Conservation (phyloP, 2,888 invertebrate species). For the Drosophila imparisetae region DNA sequence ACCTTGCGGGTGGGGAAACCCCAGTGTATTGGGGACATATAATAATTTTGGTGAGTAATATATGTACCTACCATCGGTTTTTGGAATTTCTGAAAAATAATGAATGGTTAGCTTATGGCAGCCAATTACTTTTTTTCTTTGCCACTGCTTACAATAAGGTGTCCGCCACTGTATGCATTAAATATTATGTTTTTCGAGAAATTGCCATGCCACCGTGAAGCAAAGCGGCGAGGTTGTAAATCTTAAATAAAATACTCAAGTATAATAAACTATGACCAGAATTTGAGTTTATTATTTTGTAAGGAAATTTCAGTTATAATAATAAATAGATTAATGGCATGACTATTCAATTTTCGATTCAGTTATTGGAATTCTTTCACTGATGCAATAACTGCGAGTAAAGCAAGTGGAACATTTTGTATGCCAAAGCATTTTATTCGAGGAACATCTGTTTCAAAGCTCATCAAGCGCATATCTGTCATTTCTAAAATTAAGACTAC, state of each 20-base stretch:
- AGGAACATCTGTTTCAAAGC: neutral
- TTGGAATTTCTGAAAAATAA: too few species aligned
- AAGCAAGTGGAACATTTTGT: neutral
- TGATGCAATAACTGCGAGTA: neutral
- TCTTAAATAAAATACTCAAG: slow-evolving; percentile 26
- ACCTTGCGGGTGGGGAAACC: too few species aligned
- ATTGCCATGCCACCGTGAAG: slow-evolving; percentile 13
- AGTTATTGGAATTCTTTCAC: neutral
- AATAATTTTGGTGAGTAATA: too few species aligned
- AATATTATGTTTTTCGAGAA: slow-evolving; percentile 14
- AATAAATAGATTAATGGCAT: slow-evolving; percentile 9
- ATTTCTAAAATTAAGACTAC: neutral
- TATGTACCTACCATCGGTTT: too few species aligned
- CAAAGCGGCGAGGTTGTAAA: slow-evolving; percentile 26
- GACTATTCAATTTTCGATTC: neutral
- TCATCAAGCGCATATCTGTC: neutral
- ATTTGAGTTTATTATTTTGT: slow-evolving; percentile 3
- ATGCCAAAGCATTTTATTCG: neutral
- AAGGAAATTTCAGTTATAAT: slow-evolving; percentile 1
- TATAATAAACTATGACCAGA: slow-evolving; percentile 11
- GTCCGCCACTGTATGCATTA: too few species aligned
- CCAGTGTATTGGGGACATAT: too few species aligned
- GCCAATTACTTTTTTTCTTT: too few species aligned
- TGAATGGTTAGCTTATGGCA: too few species aligned
- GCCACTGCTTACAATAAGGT: too few species aligned